These are phyloP conservation scores for Promerops cafer DNA, from an alignment of 2,113 vertebrate species.

Conservation along the genomic window DNA sequence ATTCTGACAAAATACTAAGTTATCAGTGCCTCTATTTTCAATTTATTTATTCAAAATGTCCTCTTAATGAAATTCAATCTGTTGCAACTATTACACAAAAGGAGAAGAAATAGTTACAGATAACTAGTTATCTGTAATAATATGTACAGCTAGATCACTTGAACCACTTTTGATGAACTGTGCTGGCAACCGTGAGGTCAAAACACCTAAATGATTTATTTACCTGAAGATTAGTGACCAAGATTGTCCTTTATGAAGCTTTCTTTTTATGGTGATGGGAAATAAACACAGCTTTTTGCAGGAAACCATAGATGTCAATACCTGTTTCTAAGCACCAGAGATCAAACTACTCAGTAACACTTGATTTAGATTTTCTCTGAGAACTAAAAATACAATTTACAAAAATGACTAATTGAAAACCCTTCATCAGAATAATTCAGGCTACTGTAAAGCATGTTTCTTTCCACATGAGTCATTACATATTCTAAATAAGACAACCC, in stretches of 20 bases:
- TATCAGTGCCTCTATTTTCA: not conserved
- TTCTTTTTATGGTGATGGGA: not conserved
- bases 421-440: not conserved
- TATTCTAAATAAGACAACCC: not conserved
- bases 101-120: not conserved
- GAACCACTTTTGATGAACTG: not conserved
- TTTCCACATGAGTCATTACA: not conserved
- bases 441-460: not conserved
- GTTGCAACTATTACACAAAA: not conserved
- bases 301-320: not conserved
- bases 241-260: not conserved
- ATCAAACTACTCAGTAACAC: not conserved
- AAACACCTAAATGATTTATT: not conserved
- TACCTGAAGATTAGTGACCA: not conserved
- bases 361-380: not conserved
- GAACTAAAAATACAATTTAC: not conserved
- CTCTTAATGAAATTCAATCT: not conserved
- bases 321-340: not conserved
- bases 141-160: not conserved
- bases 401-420: not conserved
- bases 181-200: not conserved
- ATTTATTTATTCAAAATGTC: not conserved
- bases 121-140: not conserved
- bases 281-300: not conserved
- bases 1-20: not conserved